Evolutionary conservation across 1,140 invertebrate species (phyloP).

Genomic region (Drosophila sp.): DNA sequence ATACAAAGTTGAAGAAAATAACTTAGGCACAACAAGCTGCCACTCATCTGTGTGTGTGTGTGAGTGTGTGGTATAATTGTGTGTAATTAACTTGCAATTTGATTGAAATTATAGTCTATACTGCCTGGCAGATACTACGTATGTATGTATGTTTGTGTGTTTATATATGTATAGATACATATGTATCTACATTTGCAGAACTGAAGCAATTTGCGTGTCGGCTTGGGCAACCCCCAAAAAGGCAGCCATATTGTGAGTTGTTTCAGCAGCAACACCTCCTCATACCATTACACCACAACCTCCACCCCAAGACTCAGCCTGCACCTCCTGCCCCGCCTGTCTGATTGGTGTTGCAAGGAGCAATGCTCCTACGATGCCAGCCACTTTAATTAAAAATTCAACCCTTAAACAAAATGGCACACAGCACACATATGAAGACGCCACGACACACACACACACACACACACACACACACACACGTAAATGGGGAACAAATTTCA

Average conservation of each 20-base stretch:
- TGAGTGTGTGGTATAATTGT: conserved; percentile 61
- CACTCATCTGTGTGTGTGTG: conserved; percentile 13
- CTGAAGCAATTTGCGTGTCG: conserved; percentile 74
- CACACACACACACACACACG: conserved; percentile 17
- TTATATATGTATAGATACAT: conserved; percentile 5
- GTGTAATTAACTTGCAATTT: conserved; percentile 80
- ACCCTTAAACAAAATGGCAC: conserved; percentile 73
- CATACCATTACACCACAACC: neutral
- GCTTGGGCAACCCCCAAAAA: conserved; percentile 36
- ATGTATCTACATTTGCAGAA: conserved; percentile 20
- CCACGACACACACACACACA: conserved; percentile 20
- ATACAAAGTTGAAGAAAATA: neutral
- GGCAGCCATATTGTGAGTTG: conserved; percentile 71
- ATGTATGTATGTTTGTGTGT: no score
- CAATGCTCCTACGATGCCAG: conserved; percentile 58
- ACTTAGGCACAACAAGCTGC: conserved; percentile 19
- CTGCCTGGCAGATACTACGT: conserved; percentile 11
- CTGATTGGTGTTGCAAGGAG: conserved; percentile 54
- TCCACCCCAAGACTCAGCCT: neutral
- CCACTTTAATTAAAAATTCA: conserved; percentile 81
- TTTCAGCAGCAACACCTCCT: conserved; percentile 14
- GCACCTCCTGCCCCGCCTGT: neutral
- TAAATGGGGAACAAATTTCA: conserved; percentile 37
- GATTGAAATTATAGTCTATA: conserved; percentile 76
- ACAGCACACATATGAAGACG: conserved; percentile 26